These are phyloP conservation scores for Pteria penguin DNA, from an alignment of 2,888 invertebrate species.

Conservation along the genomic window DNA sequence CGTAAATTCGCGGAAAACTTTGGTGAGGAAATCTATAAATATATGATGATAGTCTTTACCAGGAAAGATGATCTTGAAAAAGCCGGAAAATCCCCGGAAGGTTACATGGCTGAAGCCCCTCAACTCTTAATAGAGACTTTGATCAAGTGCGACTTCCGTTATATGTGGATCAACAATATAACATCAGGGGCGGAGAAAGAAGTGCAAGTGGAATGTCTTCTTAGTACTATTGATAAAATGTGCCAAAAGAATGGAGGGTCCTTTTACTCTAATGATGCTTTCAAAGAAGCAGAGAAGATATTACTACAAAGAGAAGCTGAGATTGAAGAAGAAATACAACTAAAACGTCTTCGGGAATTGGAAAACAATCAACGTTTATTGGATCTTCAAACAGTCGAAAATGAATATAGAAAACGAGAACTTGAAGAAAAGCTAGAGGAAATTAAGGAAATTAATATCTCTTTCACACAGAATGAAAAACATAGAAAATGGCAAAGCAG, in stretches of 20 bases:
- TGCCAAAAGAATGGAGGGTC: neutral
- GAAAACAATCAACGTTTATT: neutral
- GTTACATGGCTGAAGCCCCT: neutral
- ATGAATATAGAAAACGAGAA: no score
- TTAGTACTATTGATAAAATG: neutral
- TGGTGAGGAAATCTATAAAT: constrained; percentile 9
- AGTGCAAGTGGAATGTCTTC: constrained; percentile 4
- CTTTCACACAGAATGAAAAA: neutral
- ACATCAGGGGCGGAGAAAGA: neutral
- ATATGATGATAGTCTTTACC: constrained; percentile 20
- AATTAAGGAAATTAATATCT: neutral
- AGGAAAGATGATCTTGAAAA: constrained; percentile 5
- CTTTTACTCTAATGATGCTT: constrained; percentile 4
- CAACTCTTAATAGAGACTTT: neutral
- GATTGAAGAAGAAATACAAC: neutral
- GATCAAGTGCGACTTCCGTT: constrained; percentile 3
- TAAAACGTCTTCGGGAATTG: neutral
- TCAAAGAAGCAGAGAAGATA: constrained; percentile 8
- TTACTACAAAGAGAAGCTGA: constrained; percentile 15
- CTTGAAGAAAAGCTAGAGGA: neutral
- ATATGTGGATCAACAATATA: constrained; percentile 11
- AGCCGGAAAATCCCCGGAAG: neutral
- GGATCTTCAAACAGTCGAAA: neutral
- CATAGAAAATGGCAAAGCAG: neutral
- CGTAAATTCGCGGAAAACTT: constrained; percentile 9